Conservation (phyloP, 2,113 vertebrate species). For the Gallinago undulata region DNA sequence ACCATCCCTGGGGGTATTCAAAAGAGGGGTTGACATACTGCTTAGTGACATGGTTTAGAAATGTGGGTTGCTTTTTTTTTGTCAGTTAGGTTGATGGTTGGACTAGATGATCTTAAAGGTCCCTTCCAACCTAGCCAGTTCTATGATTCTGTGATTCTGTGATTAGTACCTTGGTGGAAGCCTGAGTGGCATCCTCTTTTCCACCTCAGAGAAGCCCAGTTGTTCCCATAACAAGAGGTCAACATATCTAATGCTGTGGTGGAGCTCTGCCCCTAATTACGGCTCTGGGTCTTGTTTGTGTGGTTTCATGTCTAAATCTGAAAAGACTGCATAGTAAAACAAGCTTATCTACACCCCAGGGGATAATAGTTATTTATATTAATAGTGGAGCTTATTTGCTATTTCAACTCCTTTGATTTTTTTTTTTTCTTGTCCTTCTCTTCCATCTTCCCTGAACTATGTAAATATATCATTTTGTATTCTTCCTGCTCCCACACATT, state of each 20-base stretch:
- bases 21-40: too few species aligned
- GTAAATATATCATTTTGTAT: not conserved
- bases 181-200: not conserved
- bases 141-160: too few species aligned
- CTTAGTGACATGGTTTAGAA: too few species aligned
- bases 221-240: not conserved
- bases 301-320: not conserved
- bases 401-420: not conserved
- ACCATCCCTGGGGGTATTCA: too few species aligned
- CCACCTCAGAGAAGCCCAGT: not conserved
- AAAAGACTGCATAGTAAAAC: conserved; percentile 22
- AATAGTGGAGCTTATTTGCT: conserved; percentile 20
- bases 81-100: too few species aligned
- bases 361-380: conserved; percentile 32
- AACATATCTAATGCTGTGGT: not conserved
- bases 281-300: not conserved
- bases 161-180: not conserved
- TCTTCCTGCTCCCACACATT: not conserved
- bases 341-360: conserved; percentile 36
- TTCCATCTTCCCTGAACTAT: not conserved
- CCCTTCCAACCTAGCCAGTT: too few species aligned
- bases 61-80: too few species aligned
- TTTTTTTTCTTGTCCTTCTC: not conserved
- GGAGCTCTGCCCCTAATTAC: conserved; percentile 3
- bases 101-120: too few species aligned